Conservation (phyloP, 2,888 invertebrate genomes). For the Plebejus argus region DNA sequence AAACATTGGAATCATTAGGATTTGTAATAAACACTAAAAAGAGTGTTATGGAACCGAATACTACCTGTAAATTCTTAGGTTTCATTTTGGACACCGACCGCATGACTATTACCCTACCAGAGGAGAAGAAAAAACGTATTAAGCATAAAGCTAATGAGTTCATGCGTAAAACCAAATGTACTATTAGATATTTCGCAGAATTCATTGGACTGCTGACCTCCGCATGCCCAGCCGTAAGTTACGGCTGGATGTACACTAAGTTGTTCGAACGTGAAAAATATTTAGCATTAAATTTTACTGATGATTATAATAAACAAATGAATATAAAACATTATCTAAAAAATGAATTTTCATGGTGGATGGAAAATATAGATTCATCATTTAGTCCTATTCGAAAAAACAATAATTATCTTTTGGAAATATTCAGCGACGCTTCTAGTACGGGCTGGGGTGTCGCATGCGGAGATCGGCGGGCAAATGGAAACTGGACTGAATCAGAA, state of each 20-base stretch:
- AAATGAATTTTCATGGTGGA: not conserved
- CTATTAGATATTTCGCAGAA: not conserved
- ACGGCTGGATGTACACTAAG: not conserved
- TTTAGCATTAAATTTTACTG: not conserved
- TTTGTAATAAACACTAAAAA: too few species aligned
- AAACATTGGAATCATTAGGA: too few species aligned
- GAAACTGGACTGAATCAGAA: not conserved
- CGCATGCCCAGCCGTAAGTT: not conserved
- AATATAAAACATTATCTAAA: not conserved
- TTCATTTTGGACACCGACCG: too few species aligned
- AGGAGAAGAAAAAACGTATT: not conserved
- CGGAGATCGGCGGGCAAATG: not conserved
- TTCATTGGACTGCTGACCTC: not conserved
- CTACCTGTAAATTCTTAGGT: too few species aligned
- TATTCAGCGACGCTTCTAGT: not conserved
- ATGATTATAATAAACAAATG: not conserved
- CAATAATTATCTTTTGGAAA: not conserved
- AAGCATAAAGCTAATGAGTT: not conserved
- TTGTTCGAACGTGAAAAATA: not conserved
- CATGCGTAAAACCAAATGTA: not conserved
- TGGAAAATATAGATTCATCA: not conserved
- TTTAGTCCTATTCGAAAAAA: not conserved
- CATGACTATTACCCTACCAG: too few species aligned
- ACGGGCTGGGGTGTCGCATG: not conserved
- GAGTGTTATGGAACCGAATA: too few species aligned